A percentile compares a stretch with the other conserved stretches of the same genome.
Conservation (phyloP, 2,888 invertebrate genomes). For the Ochropleura plecta region DNA sequence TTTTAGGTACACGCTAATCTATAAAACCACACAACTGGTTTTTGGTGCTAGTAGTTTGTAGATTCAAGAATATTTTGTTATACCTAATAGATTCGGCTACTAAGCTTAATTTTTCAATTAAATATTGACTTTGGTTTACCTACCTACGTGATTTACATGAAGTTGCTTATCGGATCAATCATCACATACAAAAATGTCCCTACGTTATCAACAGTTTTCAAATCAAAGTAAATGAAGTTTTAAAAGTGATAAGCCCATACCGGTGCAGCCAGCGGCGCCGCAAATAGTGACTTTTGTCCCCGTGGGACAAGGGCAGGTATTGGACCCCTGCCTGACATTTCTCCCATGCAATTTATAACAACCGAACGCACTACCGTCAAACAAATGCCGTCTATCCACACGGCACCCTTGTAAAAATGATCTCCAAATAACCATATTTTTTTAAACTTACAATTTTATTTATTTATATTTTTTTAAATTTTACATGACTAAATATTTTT, state of each 20-base stretch:
- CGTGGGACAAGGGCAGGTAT: constrained; percentile 78
- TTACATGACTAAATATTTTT: constrained; percentile 52
- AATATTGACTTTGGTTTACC: neutral
- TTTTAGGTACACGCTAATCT: neutral
- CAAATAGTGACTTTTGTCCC: constrained; percentile 90
- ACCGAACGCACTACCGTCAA: constrained; percentile 13
- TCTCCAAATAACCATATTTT: constrained; percentile 63
- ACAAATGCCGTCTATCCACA: constrained; percentile 32
- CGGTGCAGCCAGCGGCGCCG: constrained; percentile 89
- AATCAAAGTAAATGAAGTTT: neutral
- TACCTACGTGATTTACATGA: neutral
- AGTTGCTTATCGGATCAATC: neutral
- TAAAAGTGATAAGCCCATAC: constrained; percentile 57
- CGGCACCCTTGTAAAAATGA: constrained; percentile 48
- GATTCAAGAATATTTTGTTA: too few species aligned
- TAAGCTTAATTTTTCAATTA: neutral
- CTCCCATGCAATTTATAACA: constrained; percentile 4
- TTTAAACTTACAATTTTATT: constrained; percentile 48
- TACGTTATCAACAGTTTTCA: neutral
- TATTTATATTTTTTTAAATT: constrained; percentile 19
- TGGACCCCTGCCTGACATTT: constrained; percentile 64
- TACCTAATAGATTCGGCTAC: neutral
- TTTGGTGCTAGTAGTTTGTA: neutral
- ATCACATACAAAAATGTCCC: neutral
- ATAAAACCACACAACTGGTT: neutral